Percentiles rank a stretch among this genome's conserved stretches.
Evolutionary conservation across 1,140 invertebrate genomes (phyloP).

Genomic region (Zaprionus inermis): DNA sequence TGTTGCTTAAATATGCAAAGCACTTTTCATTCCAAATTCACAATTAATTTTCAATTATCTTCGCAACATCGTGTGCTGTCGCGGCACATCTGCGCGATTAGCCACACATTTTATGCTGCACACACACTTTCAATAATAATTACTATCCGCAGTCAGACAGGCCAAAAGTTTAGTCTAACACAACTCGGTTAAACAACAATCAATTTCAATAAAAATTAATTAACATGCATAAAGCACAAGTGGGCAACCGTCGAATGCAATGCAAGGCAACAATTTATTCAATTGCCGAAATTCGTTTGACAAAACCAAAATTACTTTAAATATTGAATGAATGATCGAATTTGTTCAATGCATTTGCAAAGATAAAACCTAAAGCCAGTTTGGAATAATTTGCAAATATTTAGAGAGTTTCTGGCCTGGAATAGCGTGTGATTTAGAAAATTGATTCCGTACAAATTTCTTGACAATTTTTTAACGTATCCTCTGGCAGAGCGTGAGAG

Average conservation of each 20-base stretch:
- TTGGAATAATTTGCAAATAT: too few species aligned
- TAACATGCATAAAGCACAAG: background rate
- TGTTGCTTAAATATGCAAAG: background rate
- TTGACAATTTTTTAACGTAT: conserved; percentile 1
- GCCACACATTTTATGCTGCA: background rate
- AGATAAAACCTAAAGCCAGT: too few species aligned
- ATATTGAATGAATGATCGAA: background rate
- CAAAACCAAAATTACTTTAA: background rate
- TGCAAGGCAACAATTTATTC: too few species aligned
- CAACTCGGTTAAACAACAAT: background rate
- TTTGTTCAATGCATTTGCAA: too few species aligned
- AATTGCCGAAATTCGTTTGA: background rate
- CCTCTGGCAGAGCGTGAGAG: conserved; percentile 24
- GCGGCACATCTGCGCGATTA: background rate
- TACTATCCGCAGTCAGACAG: background rate
- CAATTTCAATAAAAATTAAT: conserved; percentile 1
- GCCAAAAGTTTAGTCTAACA: background rate
- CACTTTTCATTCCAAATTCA: background rate
- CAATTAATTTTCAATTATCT: background rate
- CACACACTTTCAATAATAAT: too few species aligned
- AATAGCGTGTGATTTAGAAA: background rate
- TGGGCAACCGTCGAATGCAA: too few species aligned
- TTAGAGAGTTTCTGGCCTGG: background rate
- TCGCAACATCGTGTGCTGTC: background rate
- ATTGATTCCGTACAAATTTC: conserved; percentile 1